Evolutionary conservation across 2,113 vertebrate genomes (phyloP).

Genomic region (Gopherus evgoodei): DNA sequence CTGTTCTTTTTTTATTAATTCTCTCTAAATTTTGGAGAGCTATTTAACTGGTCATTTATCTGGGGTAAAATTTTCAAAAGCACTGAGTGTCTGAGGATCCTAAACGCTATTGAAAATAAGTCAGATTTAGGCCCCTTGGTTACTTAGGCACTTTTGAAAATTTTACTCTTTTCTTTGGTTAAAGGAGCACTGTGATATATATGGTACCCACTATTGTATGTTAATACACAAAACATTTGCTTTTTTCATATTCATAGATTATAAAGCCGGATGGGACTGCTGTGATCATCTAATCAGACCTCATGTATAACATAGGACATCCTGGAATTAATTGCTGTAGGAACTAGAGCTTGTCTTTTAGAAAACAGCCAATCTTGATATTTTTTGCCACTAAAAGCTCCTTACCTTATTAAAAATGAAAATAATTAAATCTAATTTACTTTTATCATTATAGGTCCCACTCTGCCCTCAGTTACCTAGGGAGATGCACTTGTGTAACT

Average conservation of each 20-base stretch:
- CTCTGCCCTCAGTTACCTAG: neutral
- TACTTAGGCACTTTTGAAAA: too few species aligned
- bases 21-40: neutral
- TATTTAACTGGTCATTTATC: neutral
- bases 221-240: neutral
- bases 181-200: neutral
- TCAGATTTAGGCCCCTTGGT: neutral
- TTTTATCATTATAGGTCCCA: neutral
- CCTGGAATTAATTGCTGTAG: neutral
- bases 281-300: neutral
- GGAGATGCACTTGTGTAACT: neutral
- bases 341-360: neutral
- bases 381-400: neutral
- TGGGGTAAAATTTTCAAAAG: neutral
- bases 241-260: neutral
- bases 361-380: neutral
- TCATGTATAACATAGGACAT: neutral
- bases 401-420: neutral
- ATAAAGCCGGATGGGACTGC: neutral
- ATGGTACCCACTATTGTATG: neutral
- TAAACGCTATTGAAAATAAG: neutral
- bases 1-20: neutral
- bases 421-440: neutral
- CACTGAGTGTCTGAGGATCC: neutral
- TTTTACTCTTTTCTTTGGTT: too few species aligned